Percentiles rank a stretch among this genome's conserved stretches.
Evolutionary conservation across 2,797 vertebrate species (phyloP).

Genomic region (Syngnathus rostellatus): DNA sequence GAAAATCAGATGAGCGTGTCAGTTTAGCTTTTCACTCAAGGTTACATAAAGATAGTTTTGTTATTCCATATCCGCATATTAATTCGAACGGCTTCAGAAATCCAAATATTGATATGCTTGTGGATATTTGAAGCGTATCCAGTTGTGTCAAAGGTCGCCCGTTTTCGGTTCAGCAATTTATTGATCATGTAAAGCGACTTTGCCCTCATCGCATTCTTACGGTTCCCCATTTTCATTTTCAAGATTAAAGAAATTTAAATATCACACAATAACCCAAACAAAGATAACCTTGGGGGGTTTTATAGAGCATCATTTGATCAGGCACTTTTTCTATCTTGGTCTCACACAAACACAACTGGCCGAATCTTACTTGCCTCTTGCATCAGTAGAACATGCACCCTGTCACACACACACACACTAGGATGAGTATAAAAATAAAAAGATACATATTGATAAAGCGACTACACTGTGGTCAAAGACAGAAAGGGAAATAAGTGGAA

Average conservation of each 20-base stretch:
- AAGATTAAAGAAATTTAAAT: too few relatives aligned
- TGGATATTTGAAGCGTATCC: neutral
- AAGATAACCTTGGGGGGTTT: neutral
- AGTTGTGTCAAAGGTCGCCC: neutral
- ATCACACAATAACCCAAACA: too few relatives aligned
- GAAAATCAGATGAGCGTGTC: conserved; percentile 39
- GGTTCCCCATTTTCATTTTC: too few relatives aligned
- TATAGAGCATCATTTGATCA: neutral
- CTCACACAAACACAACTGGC: neutral
- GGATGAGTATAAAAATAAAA: neutral
- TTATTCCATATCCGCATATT: neutral
- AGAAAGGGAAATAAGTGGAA: conserved; percentile 51
- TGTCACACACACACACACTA: neutral
- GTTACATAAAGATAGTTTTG: conserved; percentile 8
- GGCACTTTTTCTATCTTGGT: neutral
- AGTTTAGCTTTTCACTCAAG: conserved; percentile 26
- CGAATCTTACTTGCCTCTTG: neutral
- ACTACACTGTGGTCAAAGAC: conserved; percentile 11
- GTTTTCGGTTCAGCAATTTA: neutral
- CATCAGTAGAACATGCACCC: neutral
- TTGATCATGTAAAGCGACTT: neutral
- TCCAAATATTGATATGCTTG: neutral
- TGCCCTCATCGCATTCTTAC: too few relatives aligned
- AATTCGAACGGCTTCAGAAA: neutral
- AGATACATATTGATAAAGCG: conserved; percentile 25